These are phyloP conservation scores for Nephotettix cincticeps DNA, from an alignment of 1,140 invertebrate genomes.

Conservation along the genomic window DNA sequence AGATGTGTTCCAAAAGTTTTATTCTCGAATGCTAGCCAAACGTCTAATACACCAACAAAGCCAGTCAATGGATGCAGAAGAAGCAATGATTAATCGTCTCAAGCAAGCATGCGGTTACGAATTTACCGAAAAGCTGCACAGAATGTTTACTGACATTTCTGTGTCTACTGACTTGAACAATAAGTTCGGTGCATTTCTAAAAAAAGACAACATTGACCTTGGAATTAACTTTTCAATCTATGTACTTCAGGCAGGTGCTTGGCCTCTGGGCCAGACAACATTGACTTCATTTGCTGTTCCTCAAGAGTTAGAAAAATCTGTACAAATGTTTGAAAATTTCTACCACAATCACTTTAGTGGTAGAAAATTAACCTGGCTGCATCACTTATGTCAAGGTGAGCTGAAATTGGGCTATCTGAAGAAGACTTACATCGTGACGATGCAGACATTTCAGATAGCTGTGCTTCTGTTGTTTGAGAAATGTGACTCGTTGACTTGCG, in stretches of 20 bases:
- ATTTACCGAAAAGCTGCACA: slow-evolving; percentile 96
- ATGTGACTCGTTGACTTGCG: slow-evolving; percentile 65
- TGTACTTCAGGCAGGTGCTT: slow-evolving; percentile 86
- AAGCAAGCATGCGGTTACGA: slow-evolving; percentile 98
- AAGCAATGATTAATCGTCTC: slow-evolving; percentile 95
- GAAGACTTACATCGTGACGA: slow-evolving; percentile 85
- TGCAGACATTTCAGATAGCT: slow-evolving; percentile 95
- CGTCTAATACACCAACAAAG: slow-evolving; percentile 91
- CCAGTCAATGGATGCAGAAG: slow-evolving; percentile 96
- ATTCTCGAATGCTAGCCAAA: slow-evolving; percentile 87
- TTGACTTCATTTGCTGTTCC: slow-evolving; percentile 84
- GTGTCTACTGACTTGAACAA: slow-evolving; percentile 90
- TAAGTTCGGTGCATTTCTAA: slow-evolving; percentile 78
- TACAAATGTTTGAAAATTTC: slow-evolving; percentile 90
- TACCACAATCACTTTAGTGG: slow-evolving; percentile 93
- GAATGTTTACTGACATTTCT: slow-evolving; percentile 98
- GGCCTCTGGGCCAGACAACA: slow-evolving; percentile 85
- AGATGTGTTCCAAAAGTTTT: slow-evolving; percentile 97
- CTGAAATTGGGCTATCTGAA: slow-evolving; percentile 76
- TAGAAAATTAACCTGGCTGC: slow-evolving; percentile 95
- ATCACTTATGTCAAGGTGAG: slow-evolving; percentile 85
- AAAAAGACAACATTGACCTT: slow-evolving; percentile 66
- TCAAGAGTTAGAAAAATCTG: slow-evolving; percentile 86
- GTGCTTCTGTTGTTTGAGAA: slow-evolving; percentile 87
- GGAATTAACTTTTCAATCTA: slow-evolving; percentile 78